Conservation (phyloP, 2,113 vertebrate species). For the Thryonomys swinderianus region DNA sequence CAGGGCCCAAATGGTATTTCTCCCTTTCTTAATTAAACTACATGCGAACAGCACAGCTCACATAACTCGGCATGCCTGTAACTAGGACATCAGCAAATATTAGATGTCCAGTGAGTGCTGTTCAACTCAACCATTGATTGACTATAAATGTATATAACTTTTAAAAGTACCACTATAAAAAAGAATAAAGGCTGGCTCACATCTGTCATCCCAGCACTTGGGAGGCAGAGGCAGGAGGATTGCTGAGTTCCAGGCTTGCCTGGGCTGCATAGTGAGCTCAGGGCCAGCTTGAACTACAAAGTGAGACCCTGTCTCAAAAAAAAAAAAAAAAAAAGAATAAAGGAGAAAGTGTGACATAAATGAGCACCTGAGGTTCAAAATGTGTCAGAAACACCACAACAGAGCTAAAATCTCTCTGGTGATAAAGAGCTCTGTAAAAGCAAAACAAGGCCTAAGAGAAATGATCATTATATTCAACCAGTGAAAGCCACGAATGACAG, state of each 20-base stretch:
- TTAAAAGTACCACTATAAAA: not conserved
- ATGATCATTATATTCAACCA: not conserved
- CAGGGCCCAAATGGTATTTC: too few species aligned
- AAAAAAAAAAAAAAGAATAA: too few species aligned
- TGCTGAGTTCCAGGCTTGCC: too few species aligned
- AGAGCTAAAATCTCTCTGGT: not conserved
- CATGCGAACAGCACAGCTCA: not conserved
- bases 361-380: not conserved
- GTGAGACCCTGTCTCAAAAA: too few species aligned
- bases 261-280: too few species aligned
- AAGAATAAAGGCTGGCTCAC: too few species aligned
- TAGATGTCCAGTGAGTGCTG: not conserved
- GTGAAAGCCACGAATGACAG: conserved; percentile 14
- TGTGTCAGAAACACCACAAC: not conserved
- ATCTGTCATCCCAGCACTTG: too few species aligned
- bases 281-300: too few species aligned
- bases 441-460: not conserved
- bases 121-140: not conserved
- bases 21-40: not conserved
- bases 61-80: not conserved
- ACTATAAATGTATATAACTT: not conserved
- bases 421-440: not conserved
- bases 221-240: too few species aligned
- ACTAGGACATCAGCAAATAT: not conserved
- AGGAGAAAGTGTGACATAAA: not conserved